phyloP scores from a whole-genome alignment of 2,113 vertebrate genomes.

The Lanius ludovicianus region DNA sequence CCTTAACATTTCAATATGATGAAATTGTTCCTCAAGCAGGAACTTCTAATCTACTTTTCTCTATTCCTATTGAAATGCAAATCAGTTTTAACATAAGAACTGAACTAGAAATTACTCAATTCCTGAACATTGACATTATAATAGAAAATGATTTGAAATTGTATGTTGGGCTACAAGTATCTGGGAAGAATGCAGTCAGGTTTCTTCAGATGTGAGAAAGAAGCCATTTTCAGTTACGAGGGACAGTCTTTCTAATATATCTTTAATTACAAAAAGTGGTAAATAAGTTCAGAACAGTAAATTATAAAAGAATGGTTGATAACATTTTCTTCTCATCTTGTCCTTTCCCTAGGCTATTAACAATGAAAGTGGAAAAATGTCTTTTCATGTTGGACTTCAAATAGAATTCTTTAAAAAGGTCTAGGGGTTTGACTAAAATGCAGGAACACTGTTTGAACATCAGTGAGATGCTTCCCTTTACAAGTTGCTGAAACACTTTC shows the following conservation, averaged over 20 bases:
- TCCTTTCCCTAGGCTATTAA: background rate
- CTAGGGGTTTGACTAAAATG: background rate
- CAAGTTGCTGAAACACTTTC: background rate
- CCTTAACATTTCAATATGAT: background rate
- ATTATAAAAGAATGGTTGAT: background rate
- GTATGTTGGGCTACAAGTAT: background rate
- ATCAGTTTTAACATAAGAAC: background rate
- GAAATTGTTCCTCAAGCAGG: background rate
- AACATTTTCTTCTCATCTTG: constrained; percentile 9
- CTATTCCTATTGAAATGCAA: background rate
- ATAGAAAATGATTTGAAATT: background rate
- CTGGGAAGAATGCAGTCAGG: background rate
- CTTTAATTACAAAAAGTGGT: background rate
- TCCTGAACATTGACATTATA: background rate
- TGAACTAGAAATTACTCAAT: background rate
- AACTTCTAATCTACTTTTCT: background rate
- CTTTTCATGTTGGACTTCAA: constrained; percentile 23
- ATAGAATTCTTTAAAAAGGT: background rate
- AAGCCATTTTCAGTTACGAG: background rate
- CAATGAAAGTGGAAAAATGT: background rate
- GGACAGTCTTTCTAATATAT: background rate
- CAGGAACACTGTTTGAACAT: background rate
- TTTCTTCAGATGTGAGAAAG: background rate
- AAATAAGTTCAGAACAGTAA: background rate
- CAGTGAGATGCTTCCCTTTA: background rate